Evolutionary conservation across 2,888 invertebrate genomes (phyloP).

Genomic region (Synanthedon myopaeformis): DNA sequence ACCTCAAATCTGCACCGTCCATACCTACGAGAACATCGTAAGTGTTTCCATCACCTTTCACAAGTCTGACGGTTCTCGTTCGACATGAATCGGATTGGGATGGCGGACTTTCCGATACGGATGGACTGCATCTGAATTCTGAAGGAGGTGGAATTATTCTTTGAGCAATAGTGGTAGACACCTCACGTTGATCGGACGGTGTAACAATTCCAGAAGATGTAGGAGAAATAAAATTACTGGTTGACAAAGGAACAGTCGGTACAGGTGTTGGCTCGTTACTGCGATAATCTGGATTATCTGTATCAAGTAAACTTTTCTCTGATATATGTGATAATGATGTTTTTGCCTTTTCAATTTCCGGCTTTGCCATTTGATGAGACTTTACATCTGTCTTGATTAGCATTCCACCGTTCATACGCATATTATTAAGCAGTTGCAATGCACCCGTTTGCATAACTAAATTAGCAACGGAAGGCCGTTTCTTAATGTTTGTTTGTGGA

Average conservation of each 20-base stretch:
- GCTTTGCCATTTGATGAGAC: constrained; percentile 40
- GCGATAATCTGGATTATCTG: constrained; percentile 63
- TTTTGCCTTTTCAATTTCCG: constrained; percentile 47
- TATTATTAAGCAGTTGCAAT: constrained; percentile 63
- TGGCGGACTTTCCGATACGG: constrained; percentile 74
- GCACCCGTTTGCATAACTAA: constrained; percentile 76
- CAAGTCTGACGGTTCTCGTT: constrained; percentile 64
- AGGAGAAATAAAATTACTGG: constrained; percentile 46
- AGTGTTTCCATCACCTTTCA: constrained; percentile 72
- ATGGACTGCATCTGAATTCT: constrained; percentile 78
- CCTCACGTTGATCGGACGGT: constrained; percentile 54
- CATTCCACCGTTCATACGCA: constrained; percentile 69
- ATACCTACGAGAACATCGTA: constrained; percentile 83
- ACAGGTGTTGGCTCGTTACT: constrained; percentile 34
- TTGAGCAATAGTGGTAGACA: constrained; percentile 69
- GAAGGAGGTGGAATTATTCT: constrained; percentile 81
- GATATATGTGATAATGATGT: constrained; percentile 72
- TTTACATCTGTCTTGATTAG: constrained; percentile 50
- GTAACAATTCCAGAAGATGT: constrained; percentile 53
- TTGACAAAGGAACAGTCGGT: constrained; percentile 37
- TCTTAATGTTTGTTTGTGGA: constrained; percentile 68
- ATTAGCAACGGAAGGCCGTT: constrained; percentile 76
- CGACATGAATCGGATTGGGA: constrained; percentile 67
- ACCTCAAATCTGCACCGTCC: constrained; percentile 88
- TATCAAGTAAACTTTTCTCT: constrained; percentile 74